Conservation (phyloP, 2,888 invertebrate species). For the Rosalia funebris region DNA sequence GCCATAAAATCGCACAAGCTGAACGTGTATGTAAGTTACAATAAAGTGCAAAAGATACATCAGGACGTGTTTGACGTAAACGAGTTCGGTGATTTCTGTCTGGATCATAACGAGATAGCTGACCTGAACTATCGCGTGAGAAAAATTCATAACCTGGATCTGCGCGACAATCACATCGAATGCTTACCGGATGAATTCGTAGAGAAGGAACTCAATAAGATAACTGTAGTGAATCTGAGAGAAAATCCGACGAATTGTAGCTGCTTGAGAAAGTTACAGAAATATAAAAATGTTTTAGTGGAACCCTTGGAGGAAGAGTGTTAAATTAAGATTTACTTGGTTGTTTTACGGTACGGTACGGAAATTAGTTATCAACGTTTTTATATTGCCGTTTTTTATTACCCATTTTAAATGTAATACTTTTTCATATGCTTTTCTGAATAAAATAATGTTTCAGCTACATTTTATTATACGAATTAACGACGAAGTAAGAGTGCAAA, state of each 20-base stretch:
- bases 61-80: constrained; percentile 46
- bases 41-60: constrained; percentile 50
- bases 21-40: constrained; percentile 51
- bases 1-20: constrained; percentile 42
- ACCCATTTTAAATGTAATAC: no score
- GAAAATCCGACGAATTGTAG: constrained; percentile 50
- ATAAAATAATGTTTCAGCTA: no score
- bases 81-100: constrained; percentile 47
- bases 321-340: no score
- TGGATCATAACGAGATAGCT: constrained; percentile 52
- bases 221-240: constrained; percentile 41
- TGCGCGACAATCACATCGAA: constrained; percentile 50
- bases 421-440: no score
- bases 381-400: no score
- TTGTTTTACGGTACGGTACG: no score
- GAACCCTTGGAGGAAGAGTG: constrained; percentile 33
- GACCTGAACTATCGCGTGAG: constrained; percentile 42
- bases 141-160: constrained; percentile 46
- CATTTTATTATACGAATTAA: no score
- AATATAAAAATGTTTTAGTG: constrained; percentile 40
- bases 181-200: constrained; percentile 52
- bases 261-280: constrained; percentile 44
- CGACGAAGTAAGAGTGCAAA: no score
- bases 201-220: constrained; percentile 47
- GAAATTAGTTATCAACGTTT: no score